Percentiles rank a stretch among this genome's conserved stretches.
These are phyloP conservation scores for Choristoneura rosaceana DNA, from an alignment of 2,888 invertebrate genomes.

Conservation along the genomic window DNA sequence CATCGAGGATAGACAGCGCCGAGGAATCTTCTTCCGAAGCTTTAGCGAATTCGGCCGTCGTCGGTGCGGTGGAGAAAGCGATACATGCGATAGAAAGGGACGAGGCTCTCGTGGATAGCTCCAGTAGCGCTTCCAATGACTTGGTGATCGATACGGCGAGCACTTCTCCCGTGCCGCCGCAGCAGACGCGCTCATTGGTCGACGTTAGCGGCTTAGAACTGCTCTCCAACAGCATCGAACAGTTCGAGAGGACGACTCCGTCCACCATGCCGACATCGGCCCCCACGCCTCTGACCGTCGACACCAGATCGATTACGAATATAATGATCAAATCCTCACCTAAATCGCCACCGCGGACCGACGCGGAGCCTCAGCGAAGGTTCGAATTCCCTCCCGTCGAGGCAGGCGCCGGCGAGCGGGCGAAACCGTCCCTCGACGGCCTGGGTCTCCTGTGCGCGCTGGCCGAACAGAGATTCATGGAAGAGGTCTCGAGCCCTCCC, in stretches of 20 bases:
- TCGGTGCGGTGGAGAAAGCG: constrained; percentile 75
- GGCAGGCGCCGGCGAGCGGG: constrained; percentile 61
- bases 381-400: constrained; percentile 73
- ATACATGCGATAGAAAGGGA: constrained; percentile 77
- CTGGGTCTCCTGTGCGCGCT: constrained; percentile 92
- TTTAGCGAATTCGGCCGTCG: constrained; percentile 61
- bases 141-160: constrained; percentile 79
- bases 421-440: constrained; percentile 85
- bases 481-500: constrained; percentile 86
- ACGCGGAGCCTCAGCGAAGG: constrained; percentile 68
- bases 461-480: constrained; percentile 93
- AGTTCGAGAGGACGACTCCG: constrained; percentile 87
- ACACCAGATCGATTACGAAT: constrained; percentile 71
- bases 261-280: constrained; percentile 69
- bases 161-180: constrained; percentile 60
- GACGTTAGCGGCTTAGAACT: constrained; percentile 93
- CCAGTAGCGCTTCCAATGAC: constrained; percentile 77
- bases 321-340: constrained; percentile 80
- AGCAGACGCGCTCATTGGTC: constrained; percentile 70
- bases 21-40: constrained; percentile 78
- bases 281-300: constrained; percentile 67
- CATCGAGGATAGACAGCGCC: constrained; percentile 66
- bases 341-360: constrained; percentile 73
- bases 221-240: constrained; percentile 93
- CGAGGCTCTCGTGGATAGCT: constrained; percentile 69